phyloP scores from a whole-genome alignment of 2,888 invertebrate genomes.

The Patella ulyssiponensis region DNA sequence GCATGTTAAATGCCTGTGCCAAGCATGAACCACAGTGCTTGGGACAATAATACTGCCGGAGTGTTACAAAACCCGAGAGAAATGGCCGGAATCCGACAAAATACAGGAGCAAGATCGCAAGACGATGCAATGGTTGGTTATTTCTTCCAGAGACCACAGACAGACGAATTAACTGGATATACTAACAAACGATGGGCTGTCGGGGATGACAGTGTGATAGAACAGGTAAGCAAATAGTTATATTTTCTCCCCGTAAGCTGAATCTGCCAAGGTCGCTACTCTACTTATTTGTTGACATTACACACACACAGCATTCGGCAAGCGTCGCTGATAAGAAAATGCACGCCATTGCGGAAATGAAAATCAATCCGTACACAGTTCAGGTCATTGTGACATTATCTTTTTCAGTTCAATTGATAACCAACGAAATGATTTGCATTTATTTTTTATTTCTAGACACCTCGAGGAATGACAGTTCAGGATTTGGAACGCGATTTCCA shows the following conservation, averaged over 20 bases:
- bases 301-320: background rate
- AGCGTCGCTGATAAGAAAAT: background rate
- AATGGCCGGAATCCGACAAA: constrained; percentile 61
- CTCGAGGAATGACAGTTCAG: constrained; percentile 60
- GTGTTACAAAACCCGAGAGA: constrained; percentile 60
- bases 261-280: background rate
- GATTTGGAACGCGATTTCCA: constrained; percentile 69
- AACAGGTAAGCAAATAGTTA: constrained; percentile 54
- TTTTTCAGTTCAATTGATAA: background rate
- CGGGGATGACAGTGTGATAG: constrained; percentile 89
- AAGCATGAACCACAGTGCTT: constrained; percentile 70
- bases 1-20: constrained; percentile 62
- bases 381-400: constrained; percentile 1
- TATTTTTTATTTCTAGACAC: constrained; percentile 36
- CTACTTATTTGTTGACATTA: background rate
- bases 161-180: constrained; percentile 78
- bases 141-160: constrained; percentile 87
- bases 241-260: too few relatives aligned
- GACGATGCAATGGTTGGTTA: constrained; percentile 95
- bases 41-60: constrained; percentile 60
- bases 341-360: constrained; percentile 14
- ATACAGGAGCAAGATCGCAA: constrained; percentile 75
- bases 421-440: background rate
- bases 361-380: constrained; percentile 5
- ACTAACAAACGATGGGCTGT: constrained; percentile 81